Base-by-base conservation (phyloP, 2,797 vertebrate species). In the Stomatorhinus walkeri region DNA sequence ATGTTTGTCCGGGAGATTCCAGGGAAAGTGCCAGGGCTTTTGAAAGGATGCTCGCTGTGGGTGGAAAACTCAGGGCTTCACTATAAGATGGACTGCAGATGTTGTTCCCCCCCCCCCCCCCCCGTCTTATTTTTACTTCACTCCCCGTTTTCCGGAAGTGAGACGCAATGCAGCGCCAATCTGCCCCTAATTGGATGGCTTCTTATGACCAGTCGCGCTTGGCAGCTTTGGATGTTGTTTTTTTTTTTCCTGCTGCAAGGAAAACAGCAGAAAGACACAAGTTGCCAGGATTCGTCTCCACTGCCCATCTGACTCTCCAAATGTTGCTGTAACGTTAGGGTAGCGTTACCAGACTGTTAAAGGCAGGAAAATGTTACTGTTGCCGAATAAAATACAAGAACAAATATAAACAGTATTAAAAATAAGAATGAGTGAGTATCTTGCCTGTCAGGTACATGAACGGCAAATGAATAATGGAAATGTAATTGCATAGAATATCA, bases 1-100 rank as follows among this genome's bases (percentile, higher is more conserved):
- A 87, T 87, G 52, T 87, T 87, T 87, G 52, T 87, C 52, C 85
- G 43, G 52, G 52, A 87, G 85, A 87, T 87, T 87, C 52, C 85
- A 87, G 51, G 19, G 85, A 16, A 87, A 43, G 52, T 56, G 48
- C 81, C 81, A 51, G 14, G 81, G 43, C 81, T 84, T 48, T 46
- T 84, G 51, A 87, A 87, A 56, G 85, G 85, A 59, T 19, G 49
- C 43, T 48, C 12, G 1, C 52, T 59, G 14, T 22, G 85, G 52
- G 52, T 87, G 85, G 85, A 87, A 87, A 87, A 56, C 16, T 56
- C 85, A 40, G 85, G 49, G 59, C 46, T 49, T 81, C 16, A 24
- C 28, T 86, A 32, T 52, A 52, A 84, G 43, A 52, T 51, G n/a
- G 85, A 36, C 85, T 56, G 85, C 52, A 59, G 51, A 87, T 87